Evolutionary conservation across 2,888 invertebrate genomes (phyloP), one percentile per base, ranked within the genome.

Genomic region (Polydrusus cervinus): DNA sequence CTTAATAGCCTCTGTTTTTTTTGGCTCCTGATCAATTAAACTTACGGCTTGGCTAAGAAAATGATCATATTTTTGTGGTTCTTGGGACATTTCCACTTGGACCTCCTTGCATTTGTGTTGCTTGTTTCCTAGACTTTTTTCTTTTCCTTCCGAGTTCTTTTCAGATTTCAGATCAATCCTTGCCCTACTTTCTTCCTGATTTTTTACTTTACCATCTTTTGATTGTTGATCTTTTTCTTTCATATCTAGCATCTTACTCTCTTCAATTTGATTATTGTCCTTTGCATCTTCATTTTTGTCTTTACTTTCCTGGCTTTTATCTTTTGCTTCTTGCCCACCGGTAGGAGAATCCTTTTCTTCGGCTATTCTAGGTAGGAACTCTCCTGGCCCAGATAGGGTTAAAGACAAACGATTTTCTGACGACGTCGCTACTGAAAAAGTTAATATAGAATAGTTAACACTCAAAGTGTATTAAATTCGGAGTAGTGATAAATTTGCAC

Each of bases 271-370:
- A 71, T 77, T 67, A 62, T 74, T 78, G 61, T 66, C 73, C 30
- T 78, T 61, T 16, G 34, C 25, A 25, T 73, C 47, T 20, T 14
- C 10, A 60, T 45, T 60, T 30, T 40, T 45, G 20, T 53, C 65
- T 45, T 47, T 66, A 13, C 14, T 51, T 11, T 66, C 67, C 10
- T 67, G 66, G 16, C 9, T 43, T 73, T 73, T 72, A 25, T 69
- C 62, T 34, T 81, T 81, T 8, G 55, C 68, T 60, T 82, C 81
- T 51, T 82, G 84, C 6, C 83, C 85, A 71, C 92, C 93, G 0
- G 94, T 93, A 0, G 94, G 94, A 16, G 93, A 94, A 86, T 94
- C 94, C 84, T 95, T 95, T 86, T 96, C 96, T 87, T 96, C 96
- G 0, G 96, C 95, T 74, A 96, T 96, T 79, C 96, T 88, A 0